phyloP scores from a whole-genome alignment of 2,113 vertebrate genomes.

The Maccullochella peelii region DNA sequence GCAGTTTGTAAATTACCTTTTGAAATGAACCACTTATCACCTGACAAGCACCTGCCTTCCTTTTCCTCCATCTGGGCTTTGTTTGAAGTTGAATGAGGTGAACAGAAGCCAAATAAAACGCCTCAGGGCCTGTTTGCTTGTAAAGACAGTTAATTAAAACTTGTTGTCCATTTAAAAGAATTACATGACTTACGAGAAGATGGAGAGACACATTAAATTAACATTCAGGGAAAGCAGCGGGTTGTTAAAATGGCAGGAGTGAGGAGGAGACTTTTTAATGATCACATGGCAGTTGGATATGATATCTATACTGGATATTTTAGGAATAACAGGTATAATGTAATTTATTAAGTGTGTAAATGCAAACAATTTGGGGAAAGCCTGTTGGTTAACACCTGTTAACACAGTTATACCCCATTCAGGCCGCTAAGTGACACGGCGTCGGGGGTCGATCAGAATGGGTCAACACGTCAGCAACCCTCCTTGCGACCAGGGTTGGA shows the following conservation, averaged over 20 bases:
- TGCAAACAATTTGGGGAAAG: background rate
- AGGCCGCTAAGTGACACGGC: background rate
- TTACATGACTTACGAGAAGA: slow-evolving; percentile 27
- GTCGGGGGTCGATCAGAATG: background rate
- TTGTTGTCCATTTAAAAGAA: slow-evolving; percentile 39
- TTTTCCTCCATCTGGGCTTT: slow-evolving; percentile 67
- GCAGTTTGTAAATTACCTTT: slow-evolving; percentile 40
- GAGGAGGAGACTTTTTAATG: background rate
- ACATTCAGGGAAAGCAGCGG: background rate
- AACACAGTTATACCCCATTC: background rate
- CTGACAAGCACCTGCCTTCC: slow-evolving; percentile 56
- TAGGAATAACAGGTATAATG: background rate
- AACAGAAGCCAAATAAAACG: slow-evolving; percentile 59
- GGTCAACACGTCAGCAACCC: background rate
- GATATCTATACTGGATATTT: background rate
- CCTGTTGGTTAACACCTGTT: background rate
- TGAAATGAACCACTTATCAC: slow-evolving; percentile 56
- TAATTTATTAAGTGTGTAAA: background rate
- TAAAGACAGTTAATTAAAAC: slow-evolving; percentile 67
- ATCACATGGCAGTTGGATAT: background rate
- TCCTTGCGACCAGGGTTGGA: too few relatives aligned
- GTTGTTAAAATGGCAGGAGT: background rate
- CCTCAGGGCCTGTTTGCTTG: slow-evolving; percentile 56
- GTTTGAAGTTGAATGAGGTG: slow-evolving; percentile 65
- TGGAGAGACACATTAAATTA: background rate